Evolutionary conservation across 2,888 invertebrate species (phyloP).

Genomic region (Cynaeus angustus): DNA sequence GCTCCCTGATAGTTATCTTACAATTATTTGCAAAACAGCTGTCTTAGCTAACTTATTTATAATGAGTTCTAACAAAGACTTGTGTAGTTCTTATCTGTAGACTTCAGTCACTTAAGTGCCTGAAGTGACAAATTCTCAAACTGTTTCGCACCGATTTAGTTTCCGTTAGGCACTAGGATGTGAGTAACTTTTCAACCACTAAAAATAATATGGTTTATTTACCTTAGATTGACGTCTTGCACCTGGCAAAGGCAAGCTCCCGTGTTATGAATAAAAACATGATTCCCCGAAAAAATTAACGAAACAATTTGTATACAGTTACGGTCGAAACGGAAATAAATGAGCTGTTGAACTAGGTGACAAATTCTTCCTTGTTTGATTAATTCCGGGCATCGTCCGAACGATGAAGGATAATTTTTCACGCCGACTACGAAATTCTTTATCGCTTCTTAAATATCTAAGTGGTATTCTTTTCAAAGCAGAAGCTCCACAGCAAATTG

Average conservation of each 20-base stretch:
- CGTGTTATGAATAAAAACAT: constrained; percentile 59
- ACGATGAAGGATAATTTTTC: constrained; percentile 35
- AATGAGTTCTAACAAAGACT: constrained; percentile 45
- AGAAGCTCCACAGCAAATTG: constrained; percentile 20
- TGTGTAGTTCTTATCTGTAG: constrained; percentile 35
- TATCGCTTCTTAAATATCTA: constrained; percentile 19
- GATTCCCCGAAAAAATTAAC: constrained; percentile 52
- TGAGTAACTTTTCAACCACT: constrained; percentile 44
- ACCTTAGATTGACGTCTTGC: constrained; percentile 51
- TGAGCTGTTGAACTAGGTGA: constrained; percentile 49
- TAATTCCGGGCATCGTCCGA: constrained; percentile 31
- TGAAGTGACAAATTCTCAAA: constrained; percentile 13
- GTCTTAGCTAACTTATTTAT: constrained; percentile 54
- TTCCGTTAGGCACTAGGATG: constrained; percentile 46
- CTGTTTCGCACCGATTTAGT: constrained; percentile 33
- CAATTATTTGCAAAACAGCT: constrained; percentile 58
- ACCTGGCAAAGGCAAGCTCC: constrained; percentile 52
- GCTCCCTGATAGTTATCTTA: constrained; percentile 46
- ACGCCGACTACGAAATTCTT: constrained; percentile 18
- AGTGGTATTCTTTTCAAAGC: constrained; percentile 16
- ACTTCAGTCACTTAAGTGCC: constrained; percentile 37
- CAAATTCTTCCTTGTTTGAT: constrained; percentile 48
- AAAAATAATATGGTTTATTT: constrained; percentile 49
- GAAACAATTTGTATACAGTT: constrained; percentile 49
- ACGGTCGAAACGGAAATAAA: constrained; percentile 44